Evolutionary conservation across 23 tunicate species (phyloP).

Genomic region (Clavelina lepadiformis): DNA sequence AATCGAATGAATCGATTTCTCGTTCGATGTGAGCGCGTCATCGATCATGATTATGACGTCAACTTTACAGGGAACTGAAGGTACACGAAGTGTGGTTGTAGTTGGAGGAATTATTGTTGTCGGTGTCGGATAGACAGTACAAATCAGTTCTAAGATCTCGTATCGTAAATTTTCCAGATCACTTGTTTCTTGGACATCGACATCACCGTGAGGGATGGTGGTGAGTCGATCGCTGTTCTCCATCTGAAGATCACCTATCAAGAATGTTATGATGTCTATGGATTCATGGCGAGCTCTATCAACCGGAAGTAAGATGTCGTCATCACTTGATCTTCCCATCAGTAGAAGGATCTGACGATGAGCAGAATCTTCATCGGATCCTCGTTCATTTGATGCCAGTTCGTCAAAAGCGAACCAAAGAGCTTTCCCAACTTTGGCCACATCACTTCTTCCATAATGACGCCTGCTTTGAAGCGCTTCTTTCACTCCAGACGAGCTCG

Average conservation of each 20-base stretch:
- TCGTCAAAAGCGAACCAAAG: constrained; percentile 12
- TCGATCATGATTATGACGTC: constrained; percentile 46
- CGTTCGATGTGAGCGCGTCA: constrained; percentile 15
- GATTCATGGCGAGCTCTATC: constrained; percentile 5
- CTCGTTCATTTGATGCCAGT: constrained; percentile 1
- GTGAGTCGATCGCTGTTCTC: constrained; percentile 16
- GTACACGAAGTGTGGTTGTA: constrained; percentile 2
- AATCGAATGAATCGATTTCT: not conserved
- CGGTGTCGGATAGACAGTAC: constrained; percentile 16
- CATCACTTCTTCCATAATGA: constrained; percentile 10
- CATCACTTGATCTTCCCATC: constrained; percentile 32
- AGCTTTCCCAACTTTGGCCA: constrained; percentile 53
- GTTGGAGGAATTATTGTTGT: not conserved
- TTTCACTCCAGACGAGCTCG: not conserved
- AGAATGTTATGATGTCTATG: constrained; percentile 37
- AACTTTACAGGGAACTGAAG: constrained; percentile 30
- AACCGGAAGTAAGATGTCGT: constrained; percentile 22
- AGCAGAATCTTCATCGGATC: not conserved
- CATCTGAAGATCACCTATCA: constrained; percentile 18
- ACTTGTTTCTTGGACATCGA: constrained; percentile 4
- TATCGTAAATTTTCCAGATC: constrained; percentile 29
- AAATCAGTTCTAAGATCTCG: constrained; percentile 54
- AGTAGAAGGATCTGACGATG: constrained; percentile 13
- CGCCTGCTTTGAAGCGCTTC: not conserved
- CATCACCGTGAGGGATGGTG: constrained; percentile 35